A percentile compares a stretch with the other conserved stretches of the same genome.
Conservation (phyloP, 2,888 invertebrate genomes). For the Sthenelais limicola region DNA sequence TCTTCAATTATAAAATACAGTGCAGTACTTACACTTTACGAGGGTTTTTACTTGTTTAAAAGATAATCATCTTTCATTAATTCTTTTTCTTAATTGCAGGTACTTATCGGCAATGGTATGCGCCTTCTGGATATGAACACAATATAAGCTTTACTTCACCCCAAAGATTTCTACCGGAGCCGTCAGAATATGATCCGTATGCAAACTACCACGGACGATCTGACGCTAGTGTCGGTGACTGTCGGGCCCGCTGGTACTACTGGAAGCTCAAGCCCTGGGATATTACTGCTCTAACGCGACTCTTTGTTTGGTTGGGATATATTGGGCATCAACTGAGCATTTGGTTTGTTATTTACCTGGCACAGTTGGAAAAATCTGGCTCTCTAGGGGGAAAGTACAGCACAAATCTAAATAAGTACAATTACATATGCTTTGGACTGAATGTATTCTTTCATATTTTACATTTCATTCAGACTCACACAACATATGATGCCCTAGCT, state of each 20-base stretch:
- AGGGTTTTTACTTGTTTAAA: too few species aligned
- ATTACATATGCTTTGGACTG: slow-evolving; percentile 47
- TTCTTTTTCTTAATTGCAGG: too few species aligned
- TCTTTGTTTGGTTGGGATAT: slow-evolving; percentile 29
- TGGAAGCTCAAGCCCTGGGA: slow-evolving; percentile 27
- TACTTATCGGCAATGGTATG: slow-evolving; percentile 8
- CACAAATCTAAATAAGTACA: slow-evolving; percentile 35
- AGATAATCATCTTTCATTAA: too few species aligned
- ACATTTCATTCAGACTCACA: slow-evolving; percentile 54
- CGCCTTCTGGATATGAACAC: slow-evolving; percentile 24
- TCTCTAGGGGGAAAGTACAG: background rate
- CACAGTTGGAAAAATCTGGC: slow-evolving; percentile 13
- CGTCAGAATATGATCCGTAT: background rate
- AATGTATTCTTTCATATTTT: slow-evolving; percentile 53
- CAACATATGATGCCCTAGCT: slow-evolving; percentile 53
- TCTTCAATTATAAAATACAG: too few species aligned
- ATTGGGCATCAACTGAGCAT: slow-evolving; percentile 21
- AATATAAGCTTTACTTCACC: slow-evolving; percentile 5
- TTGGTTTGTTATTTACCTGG: slow-evolving; percentile 28
- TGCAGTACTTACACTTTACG: too few species aligned
- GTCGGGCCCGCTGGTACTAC: slow-evolving; percentile 17
- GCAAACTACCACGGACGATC: background rate
- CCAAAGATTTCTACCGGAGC: slow-evolving; percentile 17
- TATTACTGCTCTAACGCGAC: slow-evolving; percentile 3
- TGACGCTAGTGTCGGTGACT: background rate